Evolutionary conservation across 2,113 vertebrate species (phyloP), one percentile per base, ranked within the genome.

Genomic region (Callionymus lyra): DNA sequence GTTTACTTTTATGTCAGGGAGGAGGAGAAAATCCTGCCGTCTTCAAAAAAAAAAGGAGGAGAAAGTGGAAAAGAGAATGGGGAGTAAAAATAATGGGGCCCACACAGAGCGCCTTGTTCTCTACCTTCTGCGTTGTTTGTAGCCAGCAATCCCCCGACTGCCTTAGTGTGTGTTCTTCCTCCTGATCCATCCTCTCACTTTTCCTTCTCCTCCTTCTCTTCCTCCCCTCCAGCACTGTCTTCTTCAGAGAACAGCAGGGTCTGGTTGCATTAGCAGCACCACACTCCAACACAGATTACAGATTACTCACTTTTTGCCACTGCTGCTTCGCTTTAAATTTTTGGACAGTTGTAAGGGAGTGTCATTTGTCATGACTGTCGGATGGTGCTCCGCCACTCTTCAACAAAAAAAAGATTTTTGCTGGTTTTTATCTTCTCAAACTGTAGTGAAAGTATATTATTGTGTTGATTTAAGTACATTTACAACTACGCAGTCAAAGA

Each of bases 1-100:
- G 94, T 97, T 96, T 96, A 97, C 93, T 95, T 97, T 97, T 96
- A 96, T 96, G 94, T 95, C 93, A 90, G 92, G 89, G 91, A 90
- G 91, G 89, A 91, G 91, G 90, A 90, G 91, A 72, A 79, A 71
- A 75, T 90, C 90, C 88, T 74, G 86, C 85, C 86, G 88, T 90
- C 88, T 89, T 89, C 88, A 91, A 89, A 92, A 27, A 27, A 27
- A 89, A 92, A 27, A 27, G 8, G 21, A 91, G 85, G 88, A 90
- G 86, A 87, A 62, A 59, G 53, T 52, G 55, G 41, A 62, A 60
- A 68, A 66, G 60, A 74, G 66, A 76, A 76, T 64, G 69, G 75
- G 70, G 76, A 71, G 72, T 59, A 65, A 66, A 76, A 77, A 76
- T 72, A 74, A 77, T 72, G 68, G 66, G 72, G 71, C 70, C 74